These are phyloP conservation scores for Acanthiza pusilla DNA, from an alignment of 2,797 vertebrate genomes.

Conservation along the genomic window DNA sequence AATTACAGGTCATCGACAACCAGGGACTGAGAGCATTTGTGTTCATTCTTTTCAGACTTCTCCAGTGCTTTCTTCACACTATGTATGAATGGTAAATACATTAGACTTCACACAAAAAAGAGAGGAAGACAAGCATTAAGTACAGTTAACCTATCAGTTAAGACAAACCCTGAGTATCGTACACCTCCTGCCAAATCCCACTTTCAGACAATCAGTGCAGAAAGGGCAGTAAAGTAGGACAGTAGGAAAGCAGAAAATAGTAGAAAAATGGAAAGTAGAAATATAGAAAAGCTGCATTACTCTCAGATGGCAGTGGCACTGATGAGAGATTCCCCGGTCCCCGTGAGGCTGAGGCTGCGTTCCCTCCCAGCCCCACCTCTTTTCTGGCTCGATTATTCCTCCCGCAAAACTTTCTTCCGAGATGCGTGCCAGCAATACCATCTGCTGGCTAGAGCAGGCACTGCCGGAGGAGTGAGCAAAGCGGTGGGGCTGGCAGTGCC, in stretches of 20 bases:
- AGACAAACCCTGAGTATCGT: not conserved
- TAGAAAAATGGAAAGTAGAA: too few relatives aligned
- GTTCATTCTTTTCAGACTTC: not conserved
- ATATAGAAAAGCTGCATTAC: not conserved
- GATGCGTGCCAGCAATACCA: constrained; percentile 28
- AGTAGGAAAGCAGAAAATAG: not conserved
- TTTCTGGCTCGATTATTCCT: not conserved
- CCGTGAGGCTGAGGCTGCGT: not conserved
- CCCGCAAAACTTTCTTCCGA: not conserved
- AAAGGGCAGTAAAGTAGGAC: not conserved
- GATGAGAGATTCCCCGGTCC: not conserved
- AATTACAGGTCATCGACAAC: not conserved
- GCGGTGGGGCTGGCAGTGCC: fast-evolving
- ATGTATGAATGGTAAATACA: not conserved
- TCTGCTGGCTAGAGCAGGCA: constrained; percentile 44
- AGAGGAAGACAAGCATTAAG: not conserved
- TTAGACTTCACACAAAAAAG: not conserved
- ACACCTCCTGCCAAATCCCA: not conserved
- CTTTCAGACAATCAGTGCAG: not conserved
- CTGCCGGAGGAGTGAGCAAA: fast-evolving
- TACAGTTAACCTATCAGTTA: not conserved
- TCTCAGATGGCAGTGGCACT: not conserved
- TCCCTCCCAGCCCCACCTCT: not conserved
- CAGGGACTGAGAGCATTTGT: not conserved
- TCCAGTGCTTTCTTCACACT: not conserved